Conservation (phyloP, 2,888 invertebrate species). For the Pachymerium ferrugineum region DNA sequence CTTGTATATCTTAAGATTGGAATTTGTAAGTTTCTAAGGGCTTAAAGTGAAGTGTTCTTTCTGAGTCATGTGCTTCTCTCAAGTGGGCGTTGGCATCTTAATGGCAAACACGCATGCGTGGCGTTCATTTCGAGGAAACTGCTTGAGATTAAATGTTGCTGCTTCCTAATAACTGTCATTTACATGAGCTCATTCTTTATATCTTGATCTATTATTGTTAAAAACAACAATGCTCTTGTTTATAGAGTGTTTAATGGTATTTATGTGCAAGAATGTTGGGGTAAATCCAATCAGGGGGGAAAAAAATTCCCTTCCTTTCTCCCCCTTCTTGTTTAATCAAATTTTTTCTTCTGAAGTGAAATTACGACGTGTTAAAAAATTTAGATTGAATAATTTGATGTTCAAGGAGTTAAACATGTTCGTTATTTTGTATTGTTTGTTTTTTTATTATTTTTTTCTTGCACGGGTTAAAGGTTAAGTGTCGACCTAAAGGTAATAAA, state of each 20-base stretch:
- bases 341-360: too few relatives aligned
- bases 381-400: background rate
- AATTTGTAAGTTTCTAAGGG: background rate
- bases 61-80: slow-evolving; percentile 8
- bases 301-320: too few relatives aligned
- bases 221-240: slow-evolving; percentile 27
- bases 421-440: slow-evolving; percentile 14
- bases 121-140: slow-evolving; percentile 22
- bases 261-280: background rate
- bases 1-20: background rate
- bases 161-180: slow-evolving; percentile 17
- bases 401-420: background rate
- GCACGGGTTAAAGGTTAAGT: slow-evolving; percentile 16
- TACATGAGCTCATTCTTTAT: slow-evolving; percentile 20
- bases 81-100: slow-evolving; percentile 8
- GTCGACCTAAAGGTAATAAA: slow-evolving; percentile 16
- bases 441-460: slow-evolving; percentile 6
- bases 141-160: slow-evolving; percentile 22
- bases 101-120: slow-evolving; percentile 12
- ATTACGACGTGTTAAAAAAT: too few relatives aligned
- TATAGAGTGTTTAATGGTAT: slow-evolving; percentile 15
- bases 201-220: slow-evolving; percentile 7
- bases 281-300: background rate
- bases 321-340: too few relatives aligned
- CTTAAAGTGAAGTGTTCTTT: background rate